phyloP scores from a whole-genome alignment of 2,888 invertebrate species.

The Ophion slaviceki region DNA sequence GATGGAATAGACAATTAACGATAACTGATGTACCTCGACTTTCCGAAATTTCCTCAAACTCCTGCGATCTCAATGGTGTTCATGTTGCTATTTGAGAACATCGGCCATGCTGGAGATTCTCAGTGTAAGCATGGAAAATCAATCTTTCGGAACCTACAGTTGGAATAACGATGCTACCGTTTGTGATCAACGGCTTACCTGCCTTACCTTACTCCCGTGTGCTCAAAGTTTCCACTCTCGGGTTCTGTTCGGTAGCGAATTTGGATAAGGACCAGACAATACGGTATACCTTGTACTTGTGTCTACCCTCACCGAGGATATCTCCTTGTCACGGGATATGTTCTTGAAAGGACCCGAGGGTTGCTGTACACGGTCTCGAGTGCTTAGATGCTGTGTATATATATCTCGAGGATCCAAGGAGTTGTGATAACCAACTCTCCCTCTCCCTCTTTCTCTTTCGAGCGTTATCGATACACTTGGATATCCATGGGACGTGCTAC shows the following conservation, averaged over 20 bases:
- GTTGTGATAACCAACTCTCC: slow-evolving; percentile 37
- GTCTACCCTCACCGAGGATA: slow-evolving; percentile 21
- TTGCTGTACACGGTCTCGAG: slow-evolving; percentile 29
- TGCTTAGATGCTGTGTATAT: slow-evolving; percentile 12
- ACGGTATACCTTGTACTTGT: slow-evolving; percentile 2
- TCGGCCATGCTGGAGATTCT: background rate
- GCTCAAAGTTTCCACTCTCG: slow-evolving; percentile 1
- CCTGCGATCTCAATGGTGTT: background rate
- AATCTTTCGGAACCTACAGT: background rate
- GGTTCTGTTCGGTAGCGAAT: slow-evolving; percentile 21
- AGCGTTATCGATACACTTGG: slow-evolving; percentile 58
- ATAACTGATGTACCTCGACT: background rate
- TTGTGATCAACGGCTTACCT: background rate
- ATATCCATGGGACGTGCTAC: slow-evolving; percentile 36
- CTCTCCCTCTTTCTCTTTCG: slow-evolving; percentile 18
- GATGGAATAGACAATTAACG: background rate
- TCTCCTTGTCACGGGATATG: slow-evolving; percentile 47
- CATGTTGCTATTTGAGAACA: background rate
- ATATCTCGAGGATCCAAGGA: slow-evolving; percentile 21
- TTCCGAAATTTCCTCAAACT: background rate
- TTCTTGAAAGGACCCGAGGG: slow-evolving; percentile 37
- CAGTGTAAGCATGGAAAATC: background rate
- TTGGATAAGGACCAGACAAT: slow-evolving; percentile 31
- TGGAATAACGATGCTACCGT: background rate
- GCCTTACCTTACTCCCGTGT: background rate